Evolutionary conservation across 92 coral and sea anemone species (phyloP).

Genomic region (Metridium senile): DNA sequence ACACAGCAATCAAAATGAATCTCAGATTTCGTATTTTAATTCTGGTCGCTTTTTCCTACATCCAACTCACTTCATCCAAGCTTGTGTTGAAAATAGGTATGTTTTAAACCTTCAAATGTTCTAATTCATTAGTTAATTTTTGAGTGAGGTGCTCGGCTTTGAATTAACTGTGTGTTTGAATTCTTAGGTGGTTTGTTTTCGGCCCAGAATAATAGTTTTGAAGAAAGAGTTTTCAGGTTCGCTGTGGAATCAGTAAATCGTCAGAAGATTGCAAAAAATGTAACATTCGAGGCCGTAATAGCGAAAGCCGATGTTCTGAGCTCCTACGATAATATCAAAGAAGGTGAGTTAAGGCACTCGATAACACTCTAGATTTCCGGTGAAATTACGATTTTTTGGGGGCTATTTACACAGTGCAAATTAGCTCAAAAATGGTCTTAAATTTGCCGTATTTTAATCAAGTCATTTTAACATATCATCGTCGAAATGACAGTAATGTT

Average conservation of each 20-base stretch:
- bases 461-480: too few species aligned
- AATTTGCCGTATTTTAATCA: too few species aligned
- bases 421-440: too few species aligned
- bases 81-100: not conserved
- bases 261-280: conserved; percentile 16
- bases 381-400: not conserved
- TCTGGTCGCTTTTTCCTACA: not conserved
- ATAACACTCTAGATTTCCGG: too few species aligned
- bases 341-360: conserved; percentile 33
- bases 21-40: not conserved
- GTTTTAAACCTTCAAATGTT: not conserved
- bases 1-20: not conserved
- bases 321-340: conserved; percentile 61
- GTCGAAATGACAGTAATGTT: too few species aligned
- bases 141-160: not conserved
- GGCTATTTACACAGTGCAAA: not conserved
- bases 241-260: conserved; percentile 52
- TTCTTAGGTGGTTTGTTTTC: conserved; percentile 55
- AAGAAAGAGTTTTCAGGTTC: conserved; percentile 57
- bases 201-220: conserved; percentile 36
- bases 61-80: not conserved
- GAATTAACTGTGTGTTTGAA: not conserved
- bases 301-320: conserved; percentile 31
- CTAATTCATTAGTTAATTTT: not conserved
- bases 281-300: conserved; percentile 40